phyloP scores from a whole-genome alignment of 2,888 invertebrate genomes.

The Ferrisia virgata region DNA sequence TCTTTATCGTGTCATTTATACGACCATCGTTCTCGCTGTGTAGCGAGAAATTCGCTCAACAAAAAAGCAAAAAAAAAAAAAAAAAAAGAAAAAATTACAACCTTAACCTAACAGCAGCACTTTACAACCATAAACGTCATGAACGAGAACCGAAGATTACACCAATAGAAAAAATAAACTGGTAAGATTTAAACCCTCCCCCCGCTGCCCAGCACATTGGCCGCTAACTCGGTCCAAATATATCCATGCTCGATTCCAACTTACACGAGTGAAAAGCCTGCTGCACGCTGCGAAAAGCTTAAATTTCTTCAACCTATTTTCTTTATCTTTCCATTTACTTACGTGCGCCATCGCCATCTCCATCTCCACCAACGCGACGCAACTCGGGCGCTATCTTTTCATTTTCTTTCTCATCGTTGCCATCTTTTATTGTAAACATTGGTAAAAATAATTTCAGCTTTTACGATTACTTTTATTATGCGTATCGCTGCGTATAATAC shows the following conservation, averaged over 20 bases:
- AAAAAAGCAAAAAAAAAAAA: background rate
- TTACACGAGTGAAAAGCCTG: constrained; percentile 2
- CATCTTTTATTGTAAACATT: constrained; percentile 1
- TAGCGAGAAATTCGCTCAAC: background rate
- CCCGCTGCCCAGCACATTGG: background rate
- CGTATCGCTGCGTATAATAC: background rate
- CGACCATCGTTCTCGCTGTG: too few species aligned
- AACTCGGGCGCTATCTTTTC: constrained; percentile 1
- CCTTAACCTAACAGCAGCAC: background rate
- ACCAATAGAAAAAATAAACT: constrained; percentile 13
- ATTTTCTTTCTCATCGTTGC: constrained; percentile 5
- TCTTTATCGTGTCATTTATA: too few species aligned
- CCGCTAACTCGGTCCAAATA: too few species aligned
- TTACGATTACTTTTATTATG: constrained; percentile 28
- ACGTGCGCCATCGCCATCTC: background rate
- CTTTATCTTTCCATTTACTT: constrained; percentile 18
- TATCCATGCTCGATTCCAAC: background rate
- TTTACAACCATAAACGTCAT: constrained; percentile 6
- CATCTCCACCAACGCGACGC: too few species aligned
- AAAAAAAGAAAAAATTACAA: background rate
- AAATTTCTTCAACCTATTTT: background rate
- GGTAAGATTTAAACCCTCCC: background rate
- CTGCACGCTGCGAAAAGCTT: background rate
- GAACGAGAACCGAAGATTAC: constrained; percentile 13
- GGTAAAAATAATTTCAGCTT: constrained; percentile 30